Base-by-base conservation (phyloP, 1,140 invertebrate genomes). In the Macrobrachium rosenbergii region DNA sequence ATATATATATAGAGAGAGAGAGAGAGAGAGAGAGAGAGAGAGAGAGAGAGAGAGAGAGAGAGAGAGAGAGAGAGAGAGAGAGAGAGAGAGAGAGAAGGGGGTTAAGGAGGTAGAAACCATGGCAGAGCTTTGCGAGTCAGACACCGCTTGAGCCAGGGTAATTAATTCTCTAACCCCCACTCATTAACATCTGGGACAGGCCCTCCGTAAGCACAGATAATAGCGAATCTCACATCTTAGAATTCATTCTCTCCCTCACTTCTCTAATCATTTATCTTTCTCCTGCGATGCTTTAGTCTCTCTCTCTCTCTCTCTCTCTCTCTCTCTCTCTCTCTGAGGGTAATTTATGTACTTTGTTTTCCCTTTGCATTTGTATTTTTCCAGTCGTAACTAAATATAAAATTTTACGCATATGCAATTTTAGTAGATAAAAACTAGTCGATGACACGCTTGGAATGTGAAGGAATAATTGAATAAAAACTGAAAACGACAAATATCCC, bases 151-250 rank as follows among this genome's bases (percentile, higher is more conserved):
- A 62, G 28, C 28, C 84, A 58, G 28, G 67, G 58, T 87, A 87
- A 87, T 87, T 87, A 87, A 87, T 87, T 87, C 84, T 87, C 84
- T 87, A 79, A 87, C 84, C 77, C 84, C 84, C 77, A 62, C 84
- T 87, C 84, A 87, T 87, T 87, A 87, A 87, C 84, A 87, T 87
- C 84, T 81, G 84, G 67, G 84, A 87, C 84, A 87, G 84, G 77
- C 64, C 84, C 84, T 87, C 84, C 84, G 84, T 87, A 87, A 87
- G 84, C 84, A 87, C 77, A 87, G 84, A 87, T 87, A 81, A 87
- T 87, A 87, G 84, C 77, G 84, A 87, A 87, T 87, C 84, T 87
- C 84, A 87, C 84, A 87, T 87, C 84, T 87, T 45, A 78, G 84
- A 80, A 87, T 80, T 87, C 84, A 17, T 45, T 75, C 72, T 75